These are phyloP conservation scores for Gallinago jamesoni DNA, from an alignment of 2,113 vertebrate genomes.

Conservation along the genomic window DNA sequence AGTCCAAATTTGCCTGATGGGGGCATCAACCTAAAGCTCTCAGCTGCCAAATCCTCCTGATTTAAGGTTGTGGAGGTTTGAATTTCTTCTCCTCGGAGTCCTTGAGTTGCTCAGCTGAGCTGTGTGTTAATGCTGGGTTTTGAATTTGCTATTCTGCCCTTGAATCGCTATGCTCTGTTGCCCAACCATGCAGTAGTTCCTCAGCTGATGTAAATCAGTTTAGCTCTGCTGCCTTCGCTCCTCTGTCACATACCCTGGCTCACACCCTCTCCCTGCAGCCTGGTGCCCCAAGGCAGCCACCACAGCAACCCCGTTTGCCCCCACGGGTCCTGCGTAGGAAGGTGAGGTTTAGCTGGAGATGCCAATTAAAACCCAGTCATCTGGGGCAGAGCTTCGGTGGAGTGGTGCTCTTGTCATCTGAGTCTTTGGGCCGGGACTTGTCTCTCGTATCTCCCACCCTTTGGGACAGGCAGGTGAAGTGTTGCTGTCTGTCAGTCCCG, in stretches of 20 bases:
- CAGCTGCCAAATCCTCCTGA: neutral
- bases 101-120: neutral
- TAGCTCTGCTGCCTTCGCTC: neutral
- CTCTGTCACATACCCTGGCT: neutral
- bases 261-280: fast-evolving
- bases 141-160: neutral
- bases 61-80: neutral
- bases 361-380: neutral
- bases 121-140: neutral
- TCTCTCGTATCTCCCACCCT: fast-evolving
- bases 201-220: slow-evolving; percentile 7
- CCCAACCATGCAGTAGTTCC: neutral
- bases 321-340: neutral
- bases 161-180: neutral
- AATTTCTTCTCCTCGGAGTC: neutral
- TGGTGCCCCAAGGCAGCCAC: neutral
- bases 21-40: neutral
- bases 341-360: neutral
- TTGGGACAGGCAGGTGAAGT: neutral
- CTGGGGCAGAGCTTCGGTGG: neutral
- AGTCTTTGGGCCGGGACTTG: neutral
- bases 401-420: fast-evolving
- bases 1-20: neutral
- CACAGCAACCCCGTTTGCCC: neutral
- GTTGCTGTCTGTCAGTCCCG: neutral